Base-by-base conservation (phyloP, 1,140 invertebrate species). In the Zeugodacus cucurbitae region DNA sequence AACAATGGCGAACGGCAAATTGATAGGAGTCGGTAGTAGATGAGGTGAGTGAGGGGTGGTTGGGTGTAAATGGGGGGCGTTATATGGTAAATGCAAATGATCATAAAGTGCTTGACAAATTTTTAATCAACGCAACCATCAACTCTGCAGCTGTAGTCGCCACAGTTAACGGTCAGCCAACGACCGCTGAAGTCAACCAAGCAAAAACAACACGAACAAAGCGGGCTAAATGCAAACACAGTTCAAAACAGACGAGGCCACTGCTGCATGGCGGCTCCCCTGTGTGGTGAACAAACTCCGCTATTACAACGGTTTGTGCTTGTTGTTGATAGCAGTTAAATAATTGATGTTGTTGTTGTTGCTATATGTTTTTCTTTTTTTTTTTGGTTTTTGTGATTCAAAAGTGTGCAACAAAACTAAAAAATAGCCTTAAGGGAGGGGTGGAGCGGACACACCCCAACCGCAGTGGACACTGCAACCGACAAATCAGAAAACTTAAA, bases 401-500 rank as follows among this genome's bases (percentile, higher is more conserved):
- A 78, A 78, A 41, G 41, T 6, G 34, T 22, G 8, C 41, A 22
- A 34, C 22, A 78, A 78, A 44, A 59, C 1, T 44, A 78, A 78
- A 78, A 78, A 44, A 4, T 74, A 37, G 37, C n/a, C 41, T 6
- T 3, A 41, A 41, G 37, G 37, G 3, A 7, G 37, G 3, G 41
- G 1, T 4, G 48, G 48, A 4, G 44, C 14, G 11, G 41, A 74
- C 37, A 74, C 58, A 17, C 64, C 4, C 64, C 34, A 34, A 70
- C 44, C 22, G 74, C 14, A 41, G n/a, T 29, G 41, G 74, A 82
- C 41, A 82, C 41, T 82, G 74, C n/a, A 20, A 82, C 74, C n/a
- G 74, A 48, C 74, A 82, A 82, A 82, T 82, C 74, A 82, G 74
- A 48, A 82, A 82, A 82, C 74, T 82, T 82, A 44, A 82, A 82